Percentiles rank a stretch among this genome's conserved stretches.
These are phyloP conservation scores for Pitangus sulphuratus DNA, from an alignment of 2,797 vertebrate species.

Conservation along the genomic window DNA sequence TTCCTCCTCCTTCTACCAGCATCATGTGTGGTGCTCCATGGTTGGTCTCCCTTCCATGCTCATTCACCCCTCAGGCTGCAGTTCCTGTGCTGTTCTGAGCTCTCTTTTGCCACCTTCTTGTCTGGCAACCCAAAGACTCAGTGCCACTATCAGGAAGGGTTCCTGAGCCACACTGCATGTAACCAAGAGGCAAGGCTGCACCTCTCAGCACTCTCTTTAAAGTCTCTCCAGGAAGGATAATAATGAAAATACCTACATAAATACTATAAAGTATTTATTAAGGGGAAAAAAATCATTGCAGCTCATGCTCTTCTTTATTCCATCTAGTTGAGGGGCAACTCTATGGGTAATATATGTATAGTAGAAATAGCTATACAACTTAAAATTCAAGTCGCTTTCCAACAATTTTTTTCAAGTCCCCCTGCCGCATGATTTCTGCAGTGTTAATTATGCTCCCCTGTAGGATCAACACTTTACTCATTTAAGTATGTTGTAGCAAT, in stretches of 20 bases:
- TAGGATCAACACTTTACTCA: conserved; percentile 30
- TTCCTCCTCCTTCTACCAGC: neutral
- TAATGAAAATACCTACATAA: neutral
- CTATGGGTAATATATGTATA: neutral
- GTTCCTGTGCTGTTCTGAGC: neutral
- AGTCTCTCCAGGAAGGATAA: neutral
- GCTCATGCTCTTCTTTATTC: neutral
- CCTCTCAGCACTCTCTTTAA: neutral
- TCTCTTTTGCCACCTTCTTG: neutral
- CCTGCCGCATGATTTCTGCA: neutral
- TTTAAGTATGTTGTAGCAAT: conserved; percentile 49
- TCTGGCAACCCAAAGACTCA: neutral
- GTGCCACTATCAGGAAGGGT: fast-evolving
- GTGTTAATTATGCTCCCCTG: conserved; percentile 7
- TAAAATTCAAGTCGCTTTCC: conserved; percentile 10
- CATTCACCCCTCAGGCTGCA: neutral
- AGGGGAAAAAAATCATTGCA: neutral
- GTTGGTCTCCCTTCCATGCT: fast-evolving
- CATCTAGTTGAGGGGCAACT: neutral
- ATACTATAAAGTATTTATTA: neutral
- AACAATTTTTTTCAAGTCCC: neutral
- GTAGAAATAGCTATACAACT: neutral
- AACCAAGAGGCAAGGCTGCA: neutral
- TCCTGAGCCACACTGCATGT: fast-evolving
- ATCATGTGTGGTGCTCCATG: fast-evolving